Conservation (phyloP, 1,140 invertebrate genomes). For the Nymphalis io region DNA sequence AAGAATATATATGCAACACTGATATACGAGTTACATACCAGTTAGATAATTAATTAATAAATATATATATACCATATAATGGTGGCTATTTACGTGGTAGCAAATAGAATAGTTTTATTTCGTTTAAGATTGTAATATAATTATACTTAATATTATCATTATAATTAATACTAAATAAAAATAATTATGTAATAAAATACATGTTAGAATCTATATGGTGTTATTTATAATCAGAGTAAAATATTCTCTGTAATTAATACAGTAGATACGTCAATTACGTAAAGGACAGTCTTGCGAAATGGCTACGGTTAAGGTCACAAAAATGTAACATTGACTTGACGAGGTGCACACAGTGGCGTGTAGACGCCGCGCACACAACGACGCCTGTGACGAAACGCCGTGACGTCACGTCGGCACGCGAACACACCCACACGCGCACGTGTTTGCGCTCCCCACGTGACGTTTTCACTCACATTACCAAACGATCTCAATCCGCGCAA, state of each 20-base stretch:
- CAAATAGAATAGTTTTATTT: too few species aligned
- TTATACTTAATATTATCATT: not conserved
- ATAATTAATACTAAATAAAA: not conserved
- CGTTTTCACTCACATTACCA: conserved; percentile 51
- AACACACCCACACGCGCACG: conserved; percentile 66
- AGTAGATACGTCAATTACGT: conserved; percentile 53
- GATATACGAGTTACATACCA: too few species aligned
- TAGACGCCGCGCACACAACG: conserved; percentile 35
- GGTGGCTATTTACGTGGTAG: too few species aligned
- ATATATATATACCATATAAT: too few species aligned
- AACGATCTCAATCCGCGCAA: conserved; percentile 20
- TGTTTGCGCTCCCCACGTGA: conserved; percentile 53
- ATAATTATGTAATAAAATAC: conserved; percentile 4
- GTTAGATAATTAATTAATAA: too few species aligned
- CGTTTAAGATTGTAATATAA: too few species aligned
- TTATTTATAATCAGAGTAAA: not conserved
- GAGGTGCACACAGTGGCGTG: conserved; percentile 54
- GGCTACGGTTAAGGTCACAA: conserved; percentile 78
- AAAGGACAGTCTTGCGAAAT: conserved; percentile 65
- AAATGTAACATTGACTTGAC: conserved; percentile 74
- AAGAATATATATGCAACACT: too few species aligned
- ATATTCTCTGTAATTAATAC: conserved; percentile 20
- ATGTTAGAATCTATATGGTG: not conserved
- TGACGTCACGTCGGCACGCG: conserved; percentile 73
- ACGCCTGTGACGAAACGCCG: conserved; percentile 62